Evolutionary conservation across 1,140 invertebrate species (phyloP), one percentile per base, ranked within the genome.

Genomic region (Achatina immaculata): DNA sequence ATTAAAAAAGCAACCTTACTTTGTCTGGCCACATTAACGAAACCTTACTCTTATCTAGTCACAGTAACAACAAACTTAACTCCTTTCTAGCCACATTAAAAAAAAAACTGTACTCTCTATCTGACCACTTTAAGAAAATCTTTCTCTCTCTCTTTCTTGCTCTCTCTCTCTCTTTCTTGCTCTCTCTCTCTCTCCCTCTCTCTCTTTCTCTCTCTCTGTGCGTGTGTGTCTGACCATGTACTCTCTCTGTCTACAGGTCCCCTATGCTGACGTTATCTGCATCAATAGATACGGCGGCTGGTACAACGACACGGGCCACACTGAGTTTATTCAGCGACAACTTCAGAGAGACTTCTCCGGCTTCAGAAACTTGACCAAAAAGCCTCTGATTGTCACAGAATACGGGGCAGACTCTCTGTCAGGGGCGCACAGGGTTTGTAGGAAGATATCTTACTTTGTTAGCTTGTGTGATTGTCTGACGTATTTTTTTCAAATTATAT

Each of bases 231-330:
- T n/a, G n/a, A n/a, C n/a, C n/a, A n/a, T n/a, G n/a, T n/a, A n/a
- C n/a, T n/a, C n/a, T n/a, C n/a, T n/a, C n/a, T 55, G n/a, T 68
- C 89, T 89, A 68, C 82, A 94, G 93, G 93, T 92, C 11, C 90
- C 93, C 85, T 94, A 94, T 86, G 91, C 98, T 77, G 98, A 99
- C 90, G 94, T 99, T 34, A 95, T 99, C 78, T 96, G 96, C 88
- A 95, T 99, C 85, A 99, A 99, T 92, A 93, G 96, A 48, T 99
- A 99, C 90, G 97, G 95, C 90, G 95, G 94, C 0, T 99, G 98
- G 98, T 99, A 99, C 90, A 90, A 90, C 1, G 95, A 98, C 90
- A 92, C 95, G 0, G 97, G 97, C 0, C 93, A 94, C 74, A 87
- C 95, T 31, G 94, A 96, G 83, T 93, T 95, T 88, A 96, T 98